phyloP scores from a whole-genome alignment of 2,888 invertebrate species.

The Acronicta aceris region DNA sequence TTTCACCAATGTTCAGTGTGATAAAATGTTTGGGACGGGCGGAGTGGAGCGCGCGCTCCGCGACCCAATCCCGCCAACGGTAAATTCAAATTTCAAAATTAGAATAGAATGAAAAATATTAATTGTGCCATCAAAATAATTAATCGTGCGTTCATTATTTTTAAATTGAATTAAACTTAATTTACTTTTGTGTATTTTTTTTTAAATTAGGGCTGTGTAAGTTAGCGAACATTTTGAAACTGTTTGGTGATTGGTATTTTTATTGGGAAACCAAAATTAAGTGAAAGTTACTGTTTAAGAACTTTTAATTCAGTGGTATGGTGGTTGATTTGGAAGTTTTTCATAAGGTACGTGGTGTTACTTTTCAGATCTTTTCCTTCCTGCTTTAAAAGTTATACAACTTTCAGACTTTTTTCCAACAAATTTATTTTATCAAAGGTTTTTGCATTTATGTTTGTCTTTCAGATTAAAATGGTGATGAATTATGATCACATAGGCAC shows the following conservation, averaged over 20 bases:
- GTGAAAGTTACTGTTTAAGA: conserved; percentile 46
- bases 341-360: conserved; percentile 57
- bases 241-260: conserved; percentile 33
- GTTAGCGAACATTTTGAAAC: conserved; percentile 49
- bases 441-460: neutral
- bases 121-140: conserved; percentile 32
- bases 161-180: conserved; percentile 15
- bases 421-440: neutral
- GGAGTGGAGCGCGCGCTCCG: conserved; percentile 73
- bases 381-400: conserved; percentile 35
- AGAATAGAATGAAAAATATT: conserved; percentile 59
- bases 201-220: conserved; percentile 51
- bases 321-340: conserved; percentile 52
- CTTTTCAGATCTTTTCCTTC: conserved; percentile 11
- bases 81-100: conserved; percentile 76
- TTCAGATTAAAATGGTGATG: neutral
- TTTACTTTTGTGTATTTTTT: conserved; percentile 16
- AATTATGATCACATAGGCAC: neutral
- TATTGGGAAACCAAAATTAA: conserved; percentile 19
- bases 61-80: conserved; percentile 77
- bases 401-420: conserved; percentile 41
- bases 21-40: conserved; percentile 80
- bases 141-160: conserved; percentile 12
- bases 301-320: conserved; percentile 34
- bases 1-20: conserved; percentile 82